Base-by-base conservation (phyloP, 2,113 vertebrate species). In the Dipodomys stephensi region DNA sequence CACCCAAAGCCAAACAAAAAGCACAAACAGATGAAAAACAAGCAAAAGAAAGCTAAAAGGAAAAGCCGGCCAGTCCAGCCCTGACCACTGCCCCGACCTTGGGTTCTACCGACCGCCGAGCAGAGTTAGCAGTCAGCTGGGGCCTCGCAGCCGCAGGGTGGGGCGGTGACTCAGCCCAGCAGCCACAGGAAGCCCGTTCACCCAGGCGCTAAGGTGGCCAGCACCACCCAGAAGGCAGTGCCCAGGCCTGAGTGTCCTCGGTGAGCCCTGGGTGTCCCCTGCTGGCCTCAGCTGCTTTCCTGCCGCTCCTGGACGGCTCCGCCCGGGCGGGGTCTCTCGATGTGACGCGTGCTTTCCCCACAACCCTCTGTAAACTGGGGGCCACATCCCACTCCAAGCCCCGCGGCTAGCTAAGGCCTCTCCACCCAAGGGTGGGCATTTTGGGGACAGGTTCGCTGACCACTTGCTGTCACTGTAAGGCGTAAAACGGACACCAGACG, bases 271-370 rank as follows among this genome's bases (percentile, higher is more conserved):
- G 35, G 69, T 30, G 60, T 30, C 25, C 62, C 46, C 35, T 28
- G 77, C 49, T 19, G 77, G 44, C 5, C 87, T 32, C 18, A 32
- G 74, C 27, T 1, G 11, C 65, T 2, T 11, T 30, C 39, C 12
- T 15, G 25, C 22, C 13, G 5, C 11, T 18, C 7, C 32, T 0
- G 3, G n/a, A 46, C 0, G 2, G 7, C 11, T 62, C 74, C 71
- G 46, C 44, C 8, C 10, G 28, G 25, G 10, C 3, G 1, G 28
- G 87, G 20, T 15, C 20, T 28, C 49, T 12, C 1, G 9, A 49
- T 18, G 12, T 0, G 39, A 12, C 7, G 6, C 3, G 7, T 0
- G 19, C 44, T 10, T 19, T 78, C 20, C 27, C 57, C 2, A 13
- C 44, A 15, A 65, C 12, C 35, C 23, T 22, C 9, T 7, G 22